Conservation (phyloP, 2,113 vertebrate genomes). For the Grantiella picta region DNA sequence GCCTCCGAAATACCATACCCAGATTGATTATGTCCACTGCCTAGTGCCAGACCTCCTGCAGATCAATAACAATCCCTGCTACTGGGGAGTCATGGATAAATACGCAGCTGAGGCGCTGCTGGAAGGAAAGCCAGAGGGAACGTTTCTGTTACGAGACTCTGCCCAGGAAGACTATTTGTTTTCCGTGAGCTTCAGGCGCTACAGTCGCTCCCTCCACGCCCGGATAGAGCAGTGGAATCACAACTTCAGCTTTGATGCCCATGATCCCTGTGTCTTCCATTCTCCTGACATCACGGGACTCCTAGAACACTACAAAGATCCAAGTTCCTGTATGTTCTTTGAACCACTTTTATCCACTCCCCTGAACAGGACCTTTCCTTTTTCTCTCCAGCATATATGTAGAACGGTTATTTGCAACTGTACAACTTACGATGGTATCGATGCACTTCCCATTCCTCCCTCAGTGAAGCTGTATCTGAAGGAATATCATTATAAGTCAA, state of each 20-base stretch:
- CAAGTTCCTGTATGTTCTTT: conserved; percentile 94
- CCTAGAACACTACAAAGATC: conserved; percentile 93
- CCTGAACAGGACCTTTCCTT: conserved; percentile 89
- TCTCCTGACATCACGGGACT: conserved; percentile 91
- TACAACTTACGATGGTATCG: conserved; percentile 89
- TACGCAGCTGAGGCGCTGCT: conserved; percentile 92
- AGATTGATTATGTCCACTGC: conserved; percentile 84
- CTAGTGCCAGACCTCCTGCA: conserved; percentile 95
- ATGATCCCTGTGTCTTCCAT: conserved; percentile 94
- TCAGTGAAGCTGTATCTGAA: conserved; percentile 90
- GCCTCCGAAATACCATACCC: conserved; percentile 76
- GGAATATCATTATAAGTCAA: conserved; percentile 92
- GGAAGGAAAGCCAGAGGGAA: conserved; percentile 94
- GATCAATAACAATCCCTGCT: conserved; percentile 95
- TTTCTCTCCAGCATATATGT: conserved; percentile 92
- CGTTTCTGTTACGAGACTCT: conserved; percentile 91
- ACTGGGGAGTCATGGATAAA: conserved; percentile 97
- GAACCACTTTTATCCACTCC: conserved; percentile 92
- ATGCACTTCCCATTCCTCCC: conserved; percentile 83
- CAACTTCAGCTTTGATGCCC: conserved; percentile 96
- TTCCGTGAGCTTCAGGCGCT: conserved; percentile 95
- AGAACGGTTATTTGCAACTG: conserved; percentile 89
- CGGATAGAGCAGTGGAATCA: conserved; percentile 95
- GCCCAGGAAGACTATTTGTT: conserved; percentile 96
- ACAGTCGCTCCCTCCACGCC: conserved; percentile 94